Conservation (phyloP, 2,888 invertebrate genomes). For the Caenorhabditis sp. region DNA sequence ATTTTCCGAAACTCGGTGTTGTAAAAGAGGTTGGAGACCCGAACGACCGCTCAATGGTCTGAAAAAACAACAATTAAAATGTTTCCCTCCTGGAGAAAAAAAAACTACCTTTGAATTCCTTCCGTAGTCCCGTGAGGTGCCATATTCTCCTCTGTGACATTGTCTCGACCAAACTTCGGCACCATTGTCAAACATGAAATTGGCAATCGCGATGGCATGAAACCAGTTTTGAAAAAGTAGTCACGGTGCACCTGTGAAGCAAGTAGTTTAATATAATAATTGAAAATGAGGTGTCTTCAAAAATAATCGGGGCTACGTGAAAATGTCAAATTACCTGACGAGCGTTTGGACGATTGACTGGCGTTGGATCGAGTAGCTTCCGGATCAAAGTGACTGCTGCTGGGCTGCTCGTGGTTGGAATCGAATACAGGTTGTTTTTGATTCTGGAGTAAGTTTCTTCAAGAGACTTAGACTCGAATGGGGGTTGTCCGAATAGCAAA, state of each 20-base stretch:
- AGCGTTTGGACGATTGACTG: conserved; percentile 73
- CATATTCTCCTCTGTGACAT: conserved; percentile 27
- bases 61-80: background rate
- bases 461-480: conserved; percentile 93
- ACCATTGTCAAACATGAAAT: conserved; percentile 92
- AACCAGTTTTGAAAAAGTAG: conserved; percentile 75
- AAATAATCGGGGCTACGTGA: background rate
- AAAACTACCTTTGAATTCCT: background rate
- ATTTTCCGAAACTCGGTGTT: conserved; percentile 22
- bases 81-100: background rate
- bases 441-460: conserved; percentile 90
- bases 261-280: background rate
- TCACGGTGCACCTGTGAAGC: conserved; percentile 34
- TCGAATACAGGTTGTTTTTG: conserved; percentile 88
- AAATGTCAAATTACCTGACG: background rate
- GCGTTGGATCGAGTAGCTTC: conserved; percentile 73
- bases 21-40: conserved; percentile 22
- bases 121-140: conserved; percentile 15
- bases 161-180: conserved; percentile 79
- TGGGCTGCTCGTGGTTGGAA: conserved; percentile 72
- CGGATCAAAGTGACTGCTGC: conserved; percentile 72
- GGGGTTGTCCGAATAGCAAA: conserved; percentile 92
- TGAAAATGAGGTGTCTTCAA: background rate
- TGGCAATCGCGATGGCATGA: conserved; percentile 85
- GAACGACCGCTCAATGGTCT: conserved; percentile 26